A percentile compares a stretch with the other conserved stretches of the same genome.
These are phyloP conservation scores for Leptopilina syphax DNA, from an alignment of 2,888 invertebrate genomes.

Conservation along the genomic window DNA sequence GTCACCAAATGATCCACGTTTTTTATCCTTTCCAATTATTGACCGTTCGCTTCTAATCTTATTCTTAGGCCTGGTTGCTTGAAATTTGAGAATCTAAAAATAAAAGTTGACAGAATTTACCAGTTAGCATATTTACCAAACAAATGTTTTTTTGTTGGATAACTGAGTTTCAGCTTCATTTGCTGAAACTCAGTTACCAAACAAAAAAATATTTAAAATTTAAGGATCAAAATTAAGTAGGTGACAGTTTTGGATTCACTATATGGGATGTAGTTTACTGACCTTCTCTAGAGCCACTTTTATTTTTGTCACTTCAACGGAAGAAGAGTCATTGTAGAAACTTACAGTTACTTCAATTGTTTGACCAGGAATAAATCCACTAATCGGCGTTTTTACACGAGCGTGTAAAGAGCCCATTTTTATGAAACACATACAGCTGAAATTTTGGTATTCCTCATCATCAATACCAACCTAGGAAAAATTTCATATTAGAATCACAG, in stretches of 20 bases:
- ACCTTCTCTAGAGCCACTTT: conserved; percentile 56
- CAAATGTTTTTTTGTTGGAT: no score
- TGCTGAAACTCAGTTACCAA: no score
- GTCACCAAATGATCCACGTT: conserved; percentile 80
- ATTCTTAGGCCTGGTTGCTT: conserved; percentile 80
- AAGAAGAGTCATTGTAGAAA: conserved; percentile 83
- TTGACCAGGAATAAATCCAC: conserved; percentile 87
- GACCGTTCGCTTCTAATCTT: conserved; percentile 78
- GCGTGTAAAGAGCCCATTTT: conserved; percentile 83
- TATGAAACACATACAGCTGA: conserved; percentile 83
- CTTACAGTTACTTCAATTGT: conserved; percentile 82
- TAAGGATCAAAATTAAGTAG: no score
- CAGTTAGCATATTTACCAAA: no score
- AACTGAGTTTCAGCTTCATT: no score
- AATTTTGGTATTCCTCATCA: conserved; percentile 47
- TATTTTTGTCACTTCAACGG: conserved; percentile 75
- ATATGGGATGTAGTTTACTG: not conserved
- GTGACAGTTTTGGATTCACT: no score
- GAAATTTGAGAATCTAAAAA: conserved; percentile 79
- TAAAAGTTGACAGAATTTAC: not conserved
- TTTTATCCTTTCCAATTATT: conserved; percentile 80
- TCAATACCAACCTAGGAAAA: conserved; percentile 55
- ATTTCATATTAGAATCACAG: not conserved
- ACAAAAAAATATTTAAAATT: no score
- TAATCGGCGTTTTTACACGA: conserved; percentile 82